Conservation (phyloP, 2,797 vertebrate genomes). For the Darevskia nairensis region DNA sequence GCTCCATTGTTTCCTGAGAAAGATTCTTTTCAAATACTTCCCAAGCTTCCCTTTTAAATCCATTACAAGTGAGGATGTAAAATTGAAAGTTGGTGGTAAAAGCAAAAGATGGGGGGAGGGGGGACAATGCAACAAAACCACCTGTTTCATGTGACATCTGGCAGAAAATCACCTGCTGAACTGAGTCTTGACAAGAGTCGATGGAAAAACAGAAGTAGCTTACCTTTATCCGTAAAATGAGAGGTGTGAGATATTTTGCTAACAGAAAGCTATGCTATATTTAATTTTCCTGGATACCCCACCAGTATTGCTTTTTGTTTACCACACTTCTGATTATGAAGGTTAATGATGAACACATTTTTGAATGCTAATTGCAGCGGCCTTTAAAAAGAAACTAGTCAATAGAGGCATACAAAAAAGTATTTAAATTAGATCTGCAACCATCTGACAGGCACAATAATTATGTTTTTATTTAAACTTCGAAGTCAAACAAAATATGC, state of each 20-base stretch:
- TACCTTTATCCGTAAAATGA: conserved; percentile 15
- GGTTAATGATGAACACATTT: not conserved
- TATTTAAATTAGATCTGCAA: not conserved
- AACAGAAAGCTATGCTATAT: conserved; percentile 24
- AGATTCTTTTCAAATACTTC: too few species aligned
- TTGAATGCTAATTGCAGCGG: not conserved
- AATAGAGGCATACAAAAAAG: not conserved
- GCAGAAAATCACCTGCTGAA: conserved; percentile 54
- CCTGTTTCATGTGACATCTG: conserved; percentile 57
- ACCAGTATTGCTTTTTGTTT: not conserved
- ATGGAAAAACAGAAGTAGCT: conserved; percentile 37
- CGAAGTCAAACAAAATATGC: not conserved
- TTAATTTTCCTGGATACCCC: not conserved
- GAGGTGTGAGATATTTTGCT: not conserved
- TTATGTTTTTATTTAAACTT: not conserved
- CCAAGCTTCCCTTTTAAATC: conserved; percentile 41
- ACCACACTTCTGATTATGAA: not conserved
- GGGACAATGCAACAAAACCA: conserved; percentile 64
- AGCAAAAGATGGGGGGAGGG: conserved; percentile 60
- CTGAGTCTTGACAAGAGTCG: conserved; percentile 42
- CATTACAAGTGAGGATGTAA: conserved; percentile 54
- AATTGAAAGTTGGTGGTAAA: conserved; percentile 26
- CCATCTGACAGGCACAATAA: not conserved
- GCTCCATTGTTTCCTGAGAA: too few species aligned
- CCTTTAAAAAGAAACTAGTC: not conserved